Evolutionary conservation across 1,140 invertebrate genomes (phyloP).

Genomic region (Eulimnadia texana): DNA sequence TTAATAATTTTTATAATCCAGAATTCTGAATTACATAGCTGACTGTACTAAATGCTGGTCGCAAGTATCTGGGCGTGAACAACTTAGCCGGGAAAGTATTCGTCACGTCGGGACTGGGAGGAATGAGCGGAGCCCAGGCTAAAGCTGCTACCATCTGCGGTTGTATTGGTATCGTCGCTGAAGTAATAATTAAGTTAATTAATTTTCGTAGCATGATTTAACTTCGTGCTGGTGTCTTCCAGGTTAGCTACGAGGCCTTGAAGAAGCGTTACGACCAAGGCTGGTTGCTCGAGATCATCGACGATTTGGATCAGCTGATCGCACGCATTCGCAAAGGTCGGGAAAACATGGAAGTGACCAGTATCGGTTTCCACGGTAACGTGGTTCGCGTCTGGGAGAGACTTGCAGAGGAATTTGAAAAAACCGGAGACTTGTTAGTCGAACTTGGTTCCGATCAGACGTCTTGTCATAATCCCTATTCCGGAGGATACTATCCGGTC

Average conservation of each 20-base stretch:
- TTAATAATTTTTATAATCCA: background rate
- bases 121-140: constrained; percentile 53
- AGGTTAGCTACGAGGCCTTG: constrained; percentile 40
- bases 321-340: constrained; percentile 31
- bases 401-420: constrained; percentile 37
- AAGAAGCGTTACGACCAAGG: constrained; percentile 45
- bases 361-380: constrained; percentile 49
- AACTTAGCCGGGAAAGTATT: constrained; percentile 44
- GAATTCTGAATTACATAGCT: constrained; percentile 31
- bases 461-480: constrained; percentile 49
- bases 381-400: constrained; percentile 48
- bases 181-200: constrained; percentile 31
- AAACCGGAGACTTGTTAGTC: constrained; percentile 39
- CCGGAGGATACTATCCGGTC: constrained; percentile 50
- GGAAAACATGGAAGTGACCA: constrained; percentile 28
- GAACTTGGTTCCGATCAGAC: constrained; percentile 55
- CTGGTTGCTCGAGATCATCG: constrained; percentile 41
- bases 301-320: constrained; percentile 37
- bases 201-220: background rate
- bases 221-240: constrained; percentile 8
- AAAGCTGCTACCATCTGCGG: constrained; percentile 50
- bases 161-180: constrained; percentile 50
- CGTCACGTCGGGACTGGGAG: constrained; percentile 48
- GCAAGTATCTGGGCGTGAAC: constrained; percentile 39
- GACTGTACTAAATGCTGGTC: constrained; percentile 47